Percentiles rank a stretch among this genome's conserved stretches.
Evolutionary conservation across 2,888 invertebrate genomes (phyloP).

Genomic region (Therioaphis trifolii): DNA sequence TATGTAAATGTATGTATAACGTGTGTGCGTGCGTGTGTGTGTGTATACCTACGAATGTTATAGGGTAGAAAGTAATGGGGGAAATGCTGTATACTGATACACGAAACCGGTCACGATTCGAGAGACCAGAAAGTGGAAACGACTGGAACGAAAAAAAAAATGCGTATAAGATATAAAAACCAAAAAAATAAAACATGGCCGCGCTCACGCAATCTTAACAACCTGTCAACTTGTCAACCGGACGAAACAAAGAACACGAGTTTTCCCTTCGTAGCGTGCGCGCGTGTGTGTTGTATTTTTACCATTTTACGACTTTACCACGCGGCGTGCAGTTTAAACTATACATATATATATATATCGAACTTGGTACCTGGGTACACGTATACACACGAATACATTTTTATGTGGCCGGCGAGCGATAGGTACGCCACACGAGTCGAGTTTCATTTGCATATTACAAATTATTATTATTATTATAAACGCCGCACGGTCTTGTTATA

Average conservation of each 20-base stretch:
- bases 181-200: constrained; percentile 52
- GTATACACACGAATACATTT: not conserved
- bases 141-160: constrained; percentile 6
- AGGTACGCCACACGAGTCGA: not conserved
- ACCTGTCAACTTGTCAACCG: constrained; percentile 59
- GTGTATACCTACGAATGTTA: not conserved
- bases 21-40: not conserved
- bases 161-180: constrained; percentile 26
- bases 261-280: not conserved
- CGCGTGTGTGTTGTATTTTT: not conserved
- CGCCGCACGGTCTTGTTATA: not conserved
- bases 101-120: constrained; percentile 52
- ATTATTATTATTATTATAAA: too few species aligned
- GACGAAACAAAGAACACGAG: constrained; percentile 46
- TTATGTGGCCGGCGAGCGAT: not conserved
- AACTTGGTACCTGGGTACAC: not conserved
- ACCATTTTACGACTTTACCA: constrained; percentile 38
- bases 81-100: constrained; percentile 1
- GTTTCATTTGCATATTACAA: constrained; percentile 6
- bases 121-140: constrained; percentile 34
- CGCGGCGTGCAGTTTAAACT: too few species aligned
- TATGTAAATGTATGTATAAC: too few species aligned
- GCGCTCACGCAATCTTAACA: constrained; percentile 32
- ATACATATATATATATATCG: not conserved
- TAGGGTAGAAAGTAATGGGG: constrained; percentile 25